Evolutionary conservation across 2,113 vertebrate species (phyloP).

Genomic region (Melanocharis versteri): DNA sequence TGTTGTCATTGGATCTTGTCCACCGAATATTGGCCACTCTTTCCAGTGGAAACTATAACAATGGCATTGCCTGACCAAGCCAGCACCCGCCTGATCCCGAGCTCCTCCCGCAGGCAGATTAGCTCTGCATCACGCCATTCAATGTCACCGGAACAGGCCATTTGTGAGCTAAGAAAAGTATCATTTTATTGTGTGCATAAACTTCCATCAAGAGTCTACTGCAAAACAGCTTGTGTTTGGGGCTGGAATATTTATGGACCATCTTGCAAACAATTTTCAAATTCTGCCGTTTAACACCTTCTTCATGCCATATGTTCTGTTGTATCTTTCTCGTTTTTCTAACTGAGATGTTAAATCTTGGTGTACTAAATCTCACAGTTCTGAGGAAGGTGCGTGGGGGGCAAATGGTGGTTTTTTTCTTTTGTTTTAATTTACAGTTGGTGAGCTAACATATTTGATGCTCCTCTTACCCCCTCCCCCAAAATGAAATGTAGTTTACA

Average conservation of each 20-base stretch:
- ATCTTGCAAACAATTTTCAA: slow-evolving; percentile 1
- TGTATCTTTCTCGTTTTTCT: slow-evolving; percentile 7
- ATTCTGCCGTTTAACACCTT: slow-evolving; percentile 26
- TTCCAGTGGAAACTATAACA: background rate
- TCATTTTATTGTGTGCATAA: background rate
- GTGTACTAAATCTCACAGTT: slow-evolving; percentile 13
- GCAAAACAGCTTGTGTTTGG: slow-evolving; percentile 38
- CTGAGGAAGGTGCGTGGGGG: background rate
- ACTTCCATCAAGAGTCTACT: slow-evolving; percentile 6
- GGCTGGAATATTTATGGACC: slow-evolving; percentile 41
- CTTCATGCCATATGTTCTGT: slow-evolving; percentile 28
- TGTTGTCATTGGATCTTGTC: background rate
- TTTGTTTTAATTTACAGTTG: slow-evolving; percentile 46
- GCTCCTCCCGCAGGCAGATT: background rate
- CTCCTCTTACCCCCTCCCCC: background rate
- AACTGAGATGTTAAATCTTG: slow-evolving; percentile 17
- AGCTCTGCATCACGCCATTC: background rate
- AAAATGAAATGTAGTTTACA: background rate
- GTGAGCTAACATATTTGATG: slow-evolving; percentile 30
- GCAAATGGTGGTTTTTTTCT: background rate
- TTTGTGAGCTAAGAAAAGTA: background rate
- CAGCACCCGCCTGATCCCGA: background rate
- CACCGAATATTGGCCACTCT: background rate
- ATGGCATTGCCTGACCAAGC: background rate
- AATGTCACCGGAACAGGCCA: background rate